A percentile compares a stretch with the other conserved stretches of the same genome.
phyloP scores from a whole-genome alignment of 30 jellyfish, hydroid and myxozoan genomes.

The Sanderia malayensis region DNA sequence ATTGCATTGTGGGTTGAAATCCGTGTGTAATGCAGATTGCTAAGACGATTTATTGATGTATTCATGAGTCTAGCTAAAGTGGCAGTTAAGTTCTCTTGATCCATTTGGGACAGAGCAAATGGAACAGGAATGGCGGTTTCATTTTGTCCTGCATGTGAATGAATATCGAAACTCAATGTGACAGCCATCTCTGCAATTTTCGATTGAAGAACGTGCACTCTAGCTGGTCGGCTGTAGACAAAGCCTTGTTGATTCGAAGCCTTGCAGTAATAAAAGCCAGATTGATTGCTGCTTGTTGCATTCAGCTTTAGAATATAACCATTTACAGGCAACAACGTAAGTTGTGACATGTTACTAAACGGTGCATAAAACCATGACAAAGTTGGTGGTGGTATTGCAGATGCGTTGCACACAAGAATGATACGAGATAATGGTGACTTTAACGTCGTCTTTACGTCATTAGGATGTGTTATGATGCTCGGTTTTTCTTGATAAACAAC shows the following conservation, averaged over 20 bases:
- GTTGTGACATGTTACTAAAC: slow-evolving; percentile 11
- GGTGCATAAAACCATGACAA: slow-evolving; percentile 37
- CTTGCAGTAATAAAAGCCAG: slow-evolving; percentile 58
- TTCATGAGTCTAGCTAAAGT: slow-evolving; percentile 38
- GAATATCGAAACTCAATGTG: slow-evolving; percentile 15
- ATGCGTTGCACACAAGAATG: slow-evolving; percentile 38
- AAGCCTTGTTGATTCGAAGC: slow-evolving; percentile 51
- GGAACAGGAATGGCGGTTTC: slow-evolving; percentile 12
- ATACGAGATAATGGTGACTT: slow-evolving; percentile 22
- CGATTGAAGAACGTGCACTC: slow-evolving; percentile 42
- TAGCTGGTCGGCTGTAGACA: slow-evolving; percentile 36
- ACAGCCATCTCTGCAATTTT: slow-evolving; percentile 24
- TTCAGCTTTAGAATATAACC: slow-evolving; percentile 20
- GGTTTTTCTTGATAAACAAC: slow-evolving; percentile 41
- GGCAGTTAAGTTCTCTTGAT: not conserved
- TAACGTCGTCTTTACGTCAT: slow-evolving; percentile 5
- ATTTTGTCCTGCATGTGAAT: not conserved
- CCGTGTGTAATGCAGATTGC: slow-evolving; percentile 11
- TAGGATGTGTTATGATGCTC: slow-evolving; percentile 41
- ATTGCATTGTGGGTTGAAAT: slow-evolving; percentile 1
- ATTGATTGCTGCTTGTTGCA: slow-evolving; percentile 27
- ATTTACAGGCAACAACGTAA: not conserved
- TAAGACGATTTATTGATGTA: slow-evolving; percentile 8
- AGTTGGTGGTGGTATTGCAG: slow-evolving; percentile 47
- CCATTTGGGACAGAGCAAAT: slow-evolving; percentile 6